Percentiles rank a stretch among this genome's conserved stretches.
Conservation (phyloP, 2,888 invertebrate species). For the Arctia plantaginis region DNA sequence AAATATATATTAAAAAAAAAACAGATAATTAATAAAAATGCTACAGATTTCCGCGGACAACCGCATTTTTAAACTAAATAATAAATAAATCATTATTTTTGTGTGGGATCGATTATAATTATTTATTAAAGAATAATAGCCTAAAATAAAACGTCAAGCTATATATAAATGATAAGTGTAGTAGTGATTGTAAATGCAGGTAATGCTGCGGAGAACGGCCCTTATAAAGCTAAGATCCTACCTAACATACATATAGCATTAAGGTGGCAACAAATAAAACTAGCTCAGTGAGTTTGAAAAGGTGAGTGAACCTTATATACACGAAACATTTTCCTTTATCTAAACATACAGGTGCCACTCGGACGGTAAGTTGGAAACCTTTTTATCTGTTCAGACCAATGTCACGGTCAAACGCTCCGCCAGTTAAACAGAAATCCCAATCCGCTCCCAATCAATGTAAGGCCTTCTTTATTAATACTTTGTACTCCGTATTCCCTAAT, state of each 20-base stretch:
- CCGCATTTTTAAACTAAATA: too few relatives aligned
- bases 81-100: too few relatives aligned
- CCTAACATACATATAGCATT: neutral
- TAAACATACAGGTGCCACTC: constrained; percentile 21
- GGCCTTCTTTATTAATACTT: constrained; percentile 31
- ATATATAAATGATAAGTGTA: too few relatives aligned
- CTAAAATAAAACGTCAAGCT: too few relatives aligned
- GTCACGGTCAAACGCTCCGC: constrained; percentile 32
- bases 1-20: too few relatives aligned
- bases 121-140: too few relatives aligned
- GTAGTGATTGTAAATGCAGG: too few relatives aligned
- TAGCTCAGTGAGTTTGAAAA: neutral
- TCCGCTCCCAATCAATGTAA: constrained; percentile 32
- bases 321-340: constrained; percentile 14
- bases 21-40: too few relatives aligned
- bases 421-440: constrained; percentile 32
- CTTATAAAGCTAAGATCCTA: neutral
- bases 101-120: too few relatives aligned
- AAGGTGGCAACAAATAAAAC: constrained; percentile 1
- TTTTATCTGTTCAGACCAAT: constrained; percentile 28
- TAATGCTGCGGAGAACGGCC: neutral
- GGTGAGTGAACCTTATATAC: neutral
- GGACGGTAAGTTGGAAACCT: constrained; percentile 24
- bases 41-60: too few relatives aligned
- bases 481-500: constrained; percentile 26